Evolutionary conservation across 2,888 invertebrate species (phyloP), one percentile per base, ranked within the genome.

Genomic region (Cataglyphis livida): DNA sequence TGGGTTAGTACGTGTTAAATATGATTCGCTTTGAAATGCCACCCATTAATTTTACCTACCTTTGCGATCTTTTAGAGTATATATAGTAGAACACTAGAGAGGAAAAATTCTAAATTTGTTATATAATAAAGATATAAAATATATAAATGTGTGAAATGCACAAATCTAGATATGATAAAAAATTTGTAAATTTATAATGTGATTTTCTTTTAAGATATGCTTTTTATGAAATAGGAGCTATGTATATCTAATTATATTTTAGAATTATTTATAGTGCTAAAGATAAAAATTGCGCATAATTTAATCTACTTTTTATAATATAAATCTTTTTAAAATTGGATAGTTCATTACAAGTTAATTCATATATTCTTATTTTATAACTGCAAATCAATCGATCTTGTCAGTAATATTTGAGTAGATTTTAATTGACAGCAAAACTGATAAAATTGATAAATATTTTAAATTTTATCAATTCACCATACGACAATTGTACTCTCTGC

Each of bases 381-480:
- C 7, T 21, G 57, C 48, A 21, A 0, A 3, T 3, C 12, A 0
- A 7, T 44, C 21, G 18, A 35, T 10, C 6, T 28, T 41, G 7
- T 32, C 3, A 0, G n/a, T 65, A 21, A 78, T 44, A 32, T 21
- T 57, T 25, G 4, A 57, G 2, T n/a, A 38, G 21, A 18, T 59
- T 32, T 44, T 59, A 71, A 71, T 79, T 44, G 41, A 57, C 18
- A 59, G 41, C 9, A 10, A 28, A 21, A 44, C 12, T 57, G 44
- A 59, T 5, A 10, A 54, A 48, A 71, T 28, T 12, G 28, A 44
- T 44, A 21, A 44, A 57, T 79, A 71, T 71, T 71, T 79, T 7
- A 70, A 59, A 41, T 64, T 65, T 54, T 62, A 62, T 81, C 41
- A n/a, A 62, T 38, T 81, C 41, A 44, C 18, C 32, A 41, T 57